These are phyloP conservation scores for Elachura formosa DNA, from an alignment of 2,113 vertebrate species.

Conservation along the genomic window DNA sequence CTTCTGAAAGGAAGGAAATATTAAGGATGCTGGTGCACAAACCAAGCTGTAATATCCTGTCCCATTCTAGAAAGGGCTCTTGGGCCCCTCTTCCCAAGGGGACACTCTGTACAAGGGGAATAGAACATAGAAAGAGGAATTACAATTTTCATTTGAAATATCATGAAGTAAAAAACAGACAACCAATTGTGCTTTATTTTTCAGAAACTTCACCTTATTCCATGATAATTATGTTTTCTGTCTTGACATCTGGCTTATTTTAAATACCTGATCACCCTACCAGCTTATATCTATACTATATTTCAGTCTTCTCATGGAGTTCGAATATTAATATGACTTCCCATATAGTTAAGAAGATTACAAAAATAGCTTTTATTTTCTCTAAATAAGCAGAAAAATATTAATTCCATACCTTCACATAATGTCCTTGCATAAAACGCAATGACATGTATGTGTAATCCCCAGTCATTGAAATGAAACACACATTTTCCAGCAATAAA, in stretches of 20 bases:
- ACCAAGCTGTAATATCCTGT: conserved; percentile 81
- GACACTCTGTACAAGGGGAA: neutral
- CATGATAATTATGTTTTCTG: neutral
- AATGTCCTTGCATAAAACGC: neutral
- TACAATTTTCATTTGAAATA: conserved; percentile 12
- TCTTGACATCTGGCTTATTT: conserved; percentile 20
- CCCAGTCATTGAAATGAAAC: neutral
- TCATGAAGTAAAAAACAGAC: neutral
- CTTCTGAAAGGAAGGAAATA: conserved; percentile 85
- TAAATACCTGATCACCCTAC: neutral
- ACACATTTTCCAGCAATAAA: conserved; percentile 51
- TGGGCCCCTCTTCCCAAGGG: conserved; percentile 47
- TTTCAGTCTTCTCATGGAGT: neutral
- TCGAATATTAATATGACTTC: neutral
- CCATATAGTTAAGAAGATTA: neutral
- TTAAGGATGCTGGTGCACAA: conserved; percentile 83
- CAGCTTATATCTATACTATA: neutral
- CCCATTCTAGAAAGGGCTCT: conserved; percentile 75
- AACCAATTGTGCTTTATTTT: neutral
- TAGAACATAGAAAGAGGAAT: conserved; percentile 32
- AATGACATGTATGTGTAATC: neutral
- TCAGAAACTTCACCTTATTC: conserved; percentile 3
- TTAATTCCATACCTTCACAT: neutral
- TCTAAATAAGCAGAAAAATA: conserved; percentile 41
- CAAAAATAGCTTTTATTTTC: conserved; percentile 4